Conservation (phyloP, 2,888 invertebrate genomes). For the Cryptocheilus praepositus region DNA sequence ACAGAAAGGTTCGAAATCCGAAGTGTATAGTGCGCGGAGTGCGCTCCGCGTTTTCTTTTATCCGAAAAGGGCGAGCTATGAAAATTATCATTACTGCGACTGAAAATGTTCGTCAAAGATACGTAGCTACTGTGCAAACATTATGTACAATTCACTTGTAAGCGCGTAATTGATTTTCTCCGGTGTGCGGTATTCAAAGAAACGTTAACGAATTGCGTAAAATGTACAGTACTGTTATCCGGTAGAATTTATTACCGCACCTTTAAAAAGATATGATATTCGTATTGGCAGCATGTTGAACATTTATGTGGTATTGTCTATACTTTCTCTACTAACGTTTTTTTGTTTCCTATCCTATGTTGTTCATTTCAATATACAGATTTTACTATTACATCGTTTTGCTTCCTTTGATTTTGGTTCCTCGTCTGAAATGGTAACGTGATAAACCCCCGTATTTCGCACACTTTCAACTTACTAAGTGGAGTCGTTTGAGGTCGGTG, state of each 20-base stretch:
- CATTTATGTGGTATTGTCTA: constrained; percentile 64
- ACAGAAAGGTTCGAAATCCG: no score
- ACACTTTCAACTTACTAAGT: constrained; percentile 26
- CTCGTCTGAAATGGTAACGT: constrained; percentile 46
- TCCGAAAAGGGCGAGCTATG: no score
- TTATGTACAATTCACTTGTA: no score
- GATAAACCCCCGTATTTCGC: constrained; percentile 23
- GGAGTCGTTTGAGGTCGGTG: constrained; percentile 16
- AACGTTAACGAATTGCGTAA: constrained; percentile 33
- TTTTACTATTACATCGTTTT: constrained; percentile 37
- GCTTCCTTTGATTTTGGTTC: constrained; percentile 56
- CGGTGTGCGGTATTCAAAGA: no score
- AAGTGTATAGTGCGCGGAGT: no score
- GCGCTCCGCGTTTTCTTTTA: no score
- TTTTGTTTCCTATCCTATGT: constrained; percentile 26
- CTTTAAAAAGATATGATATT: constrained; percentile 63
- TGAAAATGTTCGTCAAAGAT: no score
- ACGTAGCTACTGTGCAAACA: no score
- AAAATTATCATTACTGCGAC: no score
- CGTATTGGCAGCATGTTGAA: constrained; percentile 68
- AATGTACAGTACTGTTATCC: constrained; percentile 41
- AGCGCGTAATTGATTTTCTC: no score
- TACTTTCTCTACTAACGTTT: constrained; percentile 41
- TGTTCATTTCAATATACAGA: constrained; percentile 42
- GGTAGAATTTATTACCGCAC: constrained; percentile 42